Conservation (phyloP, 2,888 invertebrate species). For the Adineta ricciae region DNA sequence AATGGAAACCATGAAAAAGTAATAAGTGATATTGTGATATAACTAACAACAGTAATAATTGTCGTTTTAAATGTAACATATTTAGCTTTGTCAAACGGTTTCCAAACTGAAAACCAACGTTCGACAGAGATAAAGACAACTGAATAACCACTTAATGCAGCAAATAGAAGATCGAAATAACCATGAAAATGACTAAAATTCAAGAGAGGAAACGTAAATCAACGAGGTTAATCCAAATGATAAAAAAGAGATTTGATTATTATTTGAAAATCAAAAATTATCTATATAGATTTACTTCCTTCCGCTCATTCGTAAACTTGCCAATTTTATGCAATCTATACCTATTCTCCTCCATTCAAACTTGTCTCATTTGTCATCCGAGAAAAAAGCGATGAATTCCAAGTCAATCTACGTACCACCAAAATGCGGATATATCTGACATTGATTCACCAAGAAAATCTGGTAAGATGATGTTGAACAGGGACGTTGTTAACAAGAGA, state of each 20-base stretch:
- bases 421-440: neutral
- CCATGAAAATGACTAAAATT: slow-evolving; percentile 10
- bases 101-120: slow-evolving; percentile 12
- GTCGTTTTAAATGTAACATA: slow-evolving; percentile 19
- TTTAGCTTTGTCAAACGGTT: slow-evolving; percentile 18
- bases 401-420: neutral
- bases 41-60: neutral
- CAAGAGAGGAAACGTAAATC: neutral
- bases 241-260: neutral
- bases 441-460: neutral
- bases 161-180: slow-evolving; percentile 15
- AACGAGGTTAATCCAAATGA: neutral
- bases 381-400: neutral
- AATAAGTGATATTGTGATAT: neutral
- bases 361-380: neutral
- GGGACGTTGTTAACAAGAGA: neutral
- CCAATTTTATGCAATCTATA: neutral
- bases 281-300: neutral
- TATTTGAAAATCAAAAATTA: neutral
- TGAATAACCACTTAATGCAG: slow-evolving; percentile 19
- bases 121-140: neutral
- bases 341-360: neutral
- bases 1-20: slow-evolving; percentile 18
- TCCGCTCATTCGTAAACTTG: neutral
- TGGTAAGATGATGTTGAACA: slow-evolving; percentile 1